A percentile compares a stretch with the other conserved stretches of the same genome.
phyloP scores from a whole-genome alignment of 1,140 invertebrate species.

The Medauroidea extradentata region DNA sequence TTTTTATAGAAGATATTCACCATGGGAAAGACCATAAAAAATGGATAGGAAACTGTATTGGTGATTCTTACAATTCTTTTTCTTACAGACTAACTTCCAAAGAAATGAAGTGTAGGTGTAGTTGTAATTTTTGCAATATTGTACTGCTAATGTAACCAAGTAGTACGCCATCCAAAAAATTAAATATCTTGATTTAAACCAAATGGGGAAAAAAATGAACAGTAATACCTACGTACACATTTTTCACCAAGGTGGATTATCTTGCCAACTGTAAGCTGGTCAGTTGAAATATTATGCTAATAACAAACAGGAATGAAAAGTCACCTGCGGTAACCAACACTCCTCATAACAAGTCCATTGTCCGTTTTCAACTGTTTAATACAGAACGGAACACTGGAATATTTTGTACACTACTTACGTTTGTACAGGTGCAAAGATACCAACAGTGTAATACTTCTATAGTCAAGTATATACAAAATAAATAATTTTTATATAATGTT shows the following conservation, averaged over 20 bases:
- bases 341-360: slow-evolving; percentile 10
- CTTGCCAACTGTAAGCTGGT: slow-evolving; percentile 7
- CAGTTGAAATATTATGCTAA: slow-evolving; percentile 9
- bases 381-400: slow-evolving; percentile 1
- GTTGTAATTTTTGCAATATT: no score
- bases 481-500: slow-evolving; percentile 16
- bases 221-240: slow-evolving; percentile 18
- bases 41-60: no score
- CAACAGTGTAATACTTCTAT: slow-evolving; percentile 17
- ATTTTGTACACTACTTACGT: slow-evolving; percentile 10
- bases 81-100: no score
- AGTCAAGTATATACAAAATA: slow-evolving; percentile 22
- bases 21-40: no score
- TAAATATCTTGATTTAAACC: no score
- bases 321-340: slow-evolving; percentile 1
- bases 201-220: no score
- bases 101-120: no score
- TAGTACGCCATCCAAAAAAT: no score
- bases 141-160: no score
- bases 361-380: slow-evolving; percentile 4
- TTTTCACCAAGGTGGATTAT: slow-evolving; percentile 13
- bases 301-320: slow-evolving; percentile 13
- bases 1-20: no score
- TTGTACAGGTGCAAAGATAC: slow-evolving; percentile 12
- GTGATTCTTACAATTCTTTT: no score